Conservation (phyloP, 2,888 invertebrate species). For the Morinoia aosen region DNA sequence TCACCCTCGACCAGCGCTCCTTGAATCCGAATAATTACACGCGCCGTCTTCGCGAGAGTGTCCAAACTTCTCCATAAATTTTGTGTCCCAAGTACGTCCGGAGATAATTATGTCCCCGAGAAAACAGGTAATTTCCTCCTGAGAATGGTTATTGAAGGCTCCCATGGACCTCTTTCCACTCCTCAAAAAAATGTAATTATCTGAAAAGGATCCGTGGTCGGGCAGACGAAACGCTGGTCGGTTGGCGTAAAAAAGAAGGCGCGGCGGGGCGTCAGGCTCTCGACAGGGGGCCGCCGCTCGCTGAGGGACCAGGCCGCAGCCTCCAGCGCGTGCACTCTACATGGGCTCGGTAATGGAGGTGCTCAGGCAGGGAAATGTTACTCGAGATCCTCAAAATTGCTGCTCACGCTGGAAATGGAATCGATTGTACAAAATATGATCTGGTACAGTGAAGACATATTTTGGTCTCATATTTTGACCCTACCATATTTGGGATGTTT, state of each 20-base stretch:
- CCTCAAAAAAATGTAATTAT: conserved; percentile 48
- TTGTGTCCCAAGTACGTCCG: conserved; percentile 12
- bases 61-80: conserved; percentile 24
- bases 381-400: no score
- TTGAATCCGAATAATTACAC: not conserved
- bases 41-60: not conserved
- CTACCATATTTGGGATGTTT: no score
- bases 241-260: not conserved
- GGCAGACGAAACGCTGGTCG: not conserved
- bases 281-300: not conserved
- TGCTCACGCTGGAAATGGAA: no score
- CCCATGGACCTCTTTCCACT: conserved; percentile 27
- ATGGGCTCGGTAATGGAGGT: not conserved
- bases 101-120: conserved; percentile 37
- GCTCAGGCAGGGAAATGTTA: not conserved
- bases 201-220: conserved; percentile 25
- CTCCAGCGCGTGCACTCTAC: not conserved
- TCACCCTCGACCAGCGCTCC: not conserved
- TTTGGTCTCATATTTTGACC: no score
- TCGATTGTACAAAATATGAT: no score
- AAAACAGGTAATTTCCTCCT: conserved; percentile 48
- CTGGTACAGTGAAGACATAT: no score
- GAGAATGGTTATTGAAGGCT: conserved; percentile 48
- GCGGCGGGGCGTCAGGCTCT: not conserved
- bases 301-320: not conserved